A percentile compares a stretch with the other conserved stretches of the same genome.
Conservation (phyloP, 2,888 invertebrate genomes). For the Drosophila neotestacea region DNA sequence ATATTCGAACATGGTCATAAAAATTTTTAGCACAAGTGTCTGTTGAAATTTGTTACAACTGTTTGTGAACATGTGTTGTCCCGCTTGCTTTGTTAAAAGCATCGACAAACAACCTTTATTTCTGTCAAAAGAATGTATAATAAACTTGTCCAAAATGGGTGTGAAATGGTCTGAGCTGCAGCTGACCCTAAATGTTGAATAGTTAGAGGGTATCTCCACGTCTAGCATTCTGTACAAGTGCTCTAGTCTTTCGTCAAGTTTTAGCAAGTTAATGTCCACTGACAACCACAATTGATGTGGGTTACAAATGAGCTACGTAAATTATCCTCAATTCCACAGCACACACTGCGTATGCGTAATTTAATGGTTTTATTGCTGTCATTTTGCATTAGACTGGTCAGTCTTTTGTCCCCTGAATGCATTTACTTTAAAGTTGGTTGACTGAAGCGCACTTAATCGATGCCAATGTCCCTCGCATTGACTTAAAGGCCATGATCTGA, state of each 20-base stretch:
- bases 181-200: not conserved
- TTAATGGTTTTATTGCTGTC: constrained; percentile 21
- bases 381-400: constrained; percentile 9
- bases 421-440: constrained; percentile 19
- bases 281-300: constrained; percentile 47
- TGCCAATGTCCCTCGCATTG: constrained; percentile 17
- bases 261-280: constrained; percentile 31
- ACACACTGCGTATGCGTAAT: constrained; percentile 51
- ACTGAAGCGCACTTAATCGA: constrained; percentile 16
- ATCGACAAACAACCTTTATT: not conserved
- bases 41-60: constrained; percentile 29
- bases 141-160: not conserved
- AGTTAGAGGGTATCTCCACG: not conserved
- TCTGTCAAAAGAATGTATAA: not conserved
- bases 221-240: not conserved
- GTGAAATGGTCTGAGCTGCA: not conserved
- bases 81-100: not conserved
- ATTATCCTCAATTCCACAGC: constrained; percentile 11
- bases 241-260: not conserved
- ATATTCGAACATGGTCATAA: constrained; percentile 49
- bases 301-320: constrained; percentile 23
- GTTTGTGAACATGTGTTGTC: constrained; percentile 10
- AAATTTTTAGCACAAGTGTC: constrained; percentile 36
- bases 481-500: constrained; percentile 8
- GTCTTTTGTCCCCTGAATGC: constrained; percentile 17